Evolutionary conservation across 2,797 vertebrate genomes (phyloP), one percentile per base, ranked within the genome.

Genomic region (Lindbergichthys nudifrons): DNA sequence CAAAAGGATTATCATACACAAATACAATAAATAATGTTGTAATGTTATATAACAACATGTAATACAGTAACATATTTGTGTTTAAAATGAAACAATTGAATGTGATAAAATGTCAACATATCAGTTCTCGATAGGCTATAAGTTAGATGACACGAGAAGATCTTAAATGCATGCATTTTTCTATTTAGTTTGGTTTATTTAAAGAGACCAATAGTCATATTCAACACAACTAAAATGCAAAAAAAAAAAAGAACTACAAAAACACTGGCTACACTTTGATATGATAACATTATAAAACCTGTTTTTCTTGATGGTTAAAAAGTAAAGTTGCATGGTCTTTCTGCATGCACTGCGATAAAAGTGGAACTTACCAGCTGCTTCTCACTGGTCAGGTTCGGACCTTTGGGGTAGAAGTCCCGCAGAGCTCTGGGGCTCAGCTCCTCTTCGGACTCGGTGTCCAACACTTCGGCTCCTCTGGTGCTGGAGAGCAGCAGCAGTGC

Each of bases 321-420:
- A 9, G 32, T 36, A 36, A 36, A 9, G 32, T 36, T 36, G 32
- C 32, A 36, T 36, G 2, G 32, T 36, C 32, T 36, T 9, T 9
- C 8, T 16, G 32, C 2, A 9, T 11, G 60, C 48, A 7, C 7
- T 0, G 48, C 48, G 19, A 13, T 2, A 12, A 4, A 10, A 3
- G 48, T 1, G 26, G 9, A 30, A 10, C 94, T 95, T 86, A 95
- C 95, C 88, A 96, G 92, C 86, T 95, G 93, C 77, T 95, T 96
- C 87, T 96, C 94, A 50, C 91, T 95, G 75, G 94, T 95, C 75
- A 95, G 84, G 74, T 94, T 94, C 3, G 94, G 90, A 75, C 94
- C 94, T 88, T 96, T 95, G 0, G 93, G 94, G 73, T 96, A 96
- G 76, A 96, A 96, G 82, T 95, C 94, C 59, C 93, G 89, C 75